Evolutionary conservation across 1,140 invertebrate genomes (phyloP).

Genomic region (Papilio helenus): DNA sequence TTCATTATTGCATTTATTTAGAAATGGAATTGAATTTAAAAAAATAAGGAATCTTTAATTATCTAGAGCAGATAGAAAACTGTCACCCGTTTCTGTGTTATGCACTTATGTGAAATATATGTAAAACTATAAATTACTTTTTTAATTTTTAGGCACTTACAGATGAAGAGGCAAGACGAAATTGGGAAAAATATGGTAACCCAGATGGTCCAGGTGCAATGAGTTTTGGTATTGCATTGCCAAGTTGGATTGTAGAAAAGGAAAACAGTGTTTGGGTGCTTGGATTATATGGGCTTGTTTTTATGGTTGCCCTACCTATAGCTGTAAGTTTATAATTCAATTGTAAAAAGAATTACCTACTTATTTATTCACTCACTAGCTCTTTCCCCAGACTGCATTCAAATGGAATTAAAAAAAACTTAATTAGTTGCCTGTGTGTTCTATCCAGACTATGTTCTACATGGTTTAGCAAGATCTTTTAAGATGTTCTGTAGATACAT

Average conservation of each 20-base stretch:
- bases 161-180: slow-evolving; percentile 97
- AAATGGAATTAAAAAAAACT: too few species aligned
- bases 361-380: neutral
- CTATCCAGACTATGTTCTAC: too few species aligned
- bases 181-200: slow-evolving; percentile 99
- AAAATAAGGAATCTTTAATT: neutral
- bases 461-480: too few species aligned
- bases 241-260: slow-evolving; percentile 99
- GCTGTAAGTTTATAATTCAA: slow-evolving; percentile 82
- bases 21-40: neutral
- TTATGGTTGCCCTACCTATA: slow-evolving; percentile 98
- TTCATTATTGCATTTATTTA: neutral
- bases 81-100: neutral
- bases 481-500: too few species aligned
- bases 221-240: slow-evolving; percentile 99
- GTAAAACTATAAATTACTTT: neutral
- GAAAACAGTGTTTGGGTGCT: slow-evolving; percentile 99
- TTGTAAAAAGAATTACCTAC: neutral
- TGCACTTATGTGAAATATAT: neutral
- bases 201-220: slow-evolving; percentile 99
- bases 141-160: slow-evolving; percentile 88
- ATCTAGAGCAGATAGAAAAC: neutral
- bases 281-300: slow-evolving; percentile 97
- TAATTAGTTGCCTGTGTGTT: too few species aligned
- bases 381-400: too few species aligned